Percentiles rank a stretch among this genome's conserved stretches.
phyloP scores from a whole-genome alignment of 2,888 invertebrate genomes.

The Chelonus formosanus region DNA sequence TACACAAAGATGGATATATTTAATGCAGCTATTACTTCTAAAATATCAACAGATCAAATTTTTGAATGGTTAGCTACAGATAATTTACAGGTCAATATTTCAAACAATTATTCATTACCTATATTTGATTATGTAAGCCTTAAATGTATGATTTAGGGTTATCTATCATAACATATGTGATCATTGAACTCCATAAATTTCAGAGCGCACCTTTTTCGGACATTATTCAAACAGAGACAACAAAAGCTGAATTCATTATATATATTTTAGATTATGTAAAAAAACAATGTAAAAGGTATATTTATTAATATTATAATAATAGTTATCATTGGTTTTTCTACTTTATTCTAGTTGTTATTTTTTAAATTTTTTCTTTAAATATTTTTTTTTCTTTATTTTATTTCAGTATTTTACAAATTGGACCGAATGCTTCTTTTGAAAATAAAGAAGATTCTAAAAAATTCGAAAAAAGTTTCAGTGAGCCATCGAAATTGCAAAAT shows the following conservation, averaged over 20 bases:
- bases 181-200: constrained; percentile 24
- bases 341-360: neutral
- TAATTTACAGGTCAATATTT: constrained; percentile 44
- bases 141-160: neutral
- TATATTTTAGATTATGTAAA: constrained; percentile 50
- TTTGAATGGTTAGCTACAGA: constrained; percentile 48
- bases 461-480: no score
- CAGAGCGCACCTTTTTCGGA: constrained; percentile 36
- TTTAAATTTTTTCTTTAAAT: neutral
- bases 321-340: neutral
- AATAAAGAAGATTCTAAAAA: neutral
- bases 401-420: constrained; percentile 35
- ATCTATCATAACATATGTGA: neutral
- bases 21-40: constrained; percentile 44
- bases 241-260: constrained; percentile 46
- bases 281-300: constrained; percentile 49
- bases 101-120: constrained; percentile 7
- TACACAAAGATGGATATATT: constrained; percentile 45
- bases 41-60: constrained; percentile 43
- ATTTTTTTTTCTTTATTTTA: constrained; percentile 11
- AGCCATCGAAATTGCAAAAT: no score
- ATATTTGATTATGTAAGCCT: neutral
- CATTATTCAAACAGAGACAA: constrained; percentile 38
- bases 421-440: constrained; percentile 25
- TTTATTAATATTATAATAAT: neutral